Evolutionary conservation across 2,797 vertebrate genomes (phyloP), one percentile per base, ranked within the genome.

Genomic region (Streptopelia turtur): DNA sequence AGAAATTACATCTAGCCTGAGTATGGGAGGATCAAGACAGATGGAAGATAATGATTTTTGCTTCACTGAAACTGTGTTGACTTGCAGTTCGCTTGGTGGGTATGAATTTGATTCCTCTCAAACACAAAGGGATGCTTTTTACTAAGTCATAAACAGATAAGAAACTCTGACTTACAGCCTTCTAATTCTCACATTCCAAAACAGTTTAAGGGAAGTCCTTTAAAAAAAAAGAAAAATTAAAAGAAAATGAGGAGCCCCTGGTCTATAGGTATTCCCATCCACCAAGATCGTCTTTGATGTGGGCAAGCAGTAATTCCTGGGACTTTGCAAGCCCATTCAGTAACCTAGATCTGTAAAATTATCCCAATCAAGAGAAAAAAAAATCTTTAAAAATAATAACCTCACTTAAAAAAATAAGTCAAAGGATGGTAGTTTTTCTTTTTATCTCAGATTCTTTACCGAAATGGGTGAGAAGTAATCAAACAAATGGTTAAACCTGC

Each of bases 401-500:
- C 1, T 24, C 3, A 16, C 63, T 81, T 25, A 1, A 31, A 81
- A 60, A 78, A 18, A 15, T 18, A 31, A 74, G 50, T 47, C 20
- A 81, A 52, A 65, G 11, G 18, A 7, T 5, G 4, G 1, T 3
- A 3, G 6, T 27, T 68, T 91, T 86, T 15, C 23, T 77, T 90
- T 87, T 86, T n/a, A 69, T 61, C 22, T 81, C 60, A 21, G 6
- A 35, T 86, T 84, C 35, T 39, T 87, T 76, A 39, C 27, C 52
- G 17, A 94, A 82, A n/a, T 93, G 53, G 16, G 39, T 82, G 83
- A 84, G 61, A 93, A 89, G 43, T 60, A 89, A 90, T 72, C 74
- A 95, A 80, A 84, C 52, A 95, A 93, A 96, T 83, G 52, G 89
- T 96, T 95, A 94, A 96, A 92, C 35, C 35, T 77, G 39, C 11